A percentile compares a stretch with the other conserved stretches of the same genome.
Conservation (phyloP, 1,140 invertebrate species). For the Dreissena polymorpha region DNA sequence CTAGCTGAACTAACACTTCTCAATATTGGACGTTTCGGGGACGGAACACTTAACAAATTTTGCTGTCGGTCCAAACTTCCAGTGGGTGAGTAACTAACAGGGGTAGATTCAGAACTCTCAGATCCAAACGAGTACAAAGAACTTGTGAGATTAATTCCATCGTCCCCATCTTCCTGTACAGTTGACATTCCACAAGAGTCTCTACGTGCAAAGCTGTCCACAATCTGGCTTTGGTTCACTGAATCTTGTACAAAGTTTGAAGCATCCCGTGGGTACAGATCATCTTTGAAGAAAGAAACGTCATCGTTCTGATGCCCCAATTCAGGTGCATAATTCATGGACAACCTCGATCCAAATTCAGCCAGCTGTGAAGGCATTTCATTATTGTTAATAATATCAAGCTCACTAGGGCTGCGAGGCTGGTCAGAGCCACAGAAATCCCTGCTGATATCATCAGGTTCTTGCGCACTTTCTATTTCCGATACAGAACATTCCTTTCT, state of each 20-base stretch:
- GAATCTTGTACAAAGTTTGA: constrained; percentile 1
- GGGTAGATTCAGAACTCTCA: constrained; percentile 63
- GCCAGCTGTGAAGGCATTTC: not conserved
- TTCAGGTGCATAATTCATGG: no score
- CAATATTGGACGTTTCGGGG: constrained; percentile 64
- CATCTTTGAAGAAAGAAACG: not conserved
- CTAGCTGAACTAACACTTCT: constrained; percentile 72
- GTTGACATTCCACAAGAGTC: constrained; percentile 38
- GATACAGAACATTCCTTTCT: not conserved
- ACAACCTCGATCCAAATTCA: no score
- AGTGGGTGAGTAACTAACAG: constrained; percentile 60
- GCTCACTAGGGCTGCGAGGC: not conserved
- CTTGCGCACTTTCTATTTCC: not conserved
- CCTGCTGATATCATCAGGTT: not conserved
- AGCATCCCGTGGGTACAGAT: not conserved
- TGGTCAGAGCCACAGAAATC: no score
- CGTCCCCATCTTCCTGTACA: constrained; percentile 29
- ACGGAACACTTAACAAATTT: constrained; percentile 66
- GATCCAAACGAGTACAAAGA: constrained; percentile 34
- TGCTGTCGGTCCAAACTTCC: constrained; percentile 56
- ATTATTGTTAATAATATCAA: constrained; percentile 47
- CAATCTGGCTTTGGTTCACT: not conserved
- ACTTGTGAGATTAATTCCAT: constrained; percentile 18
- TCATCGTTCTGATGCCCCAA: no score
- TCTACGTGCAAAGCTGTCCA: constrained; percentile 10